Conservation (phyloP, 2,797 vertebrate genomes). For the Hipposideros larvatus region DNA sequence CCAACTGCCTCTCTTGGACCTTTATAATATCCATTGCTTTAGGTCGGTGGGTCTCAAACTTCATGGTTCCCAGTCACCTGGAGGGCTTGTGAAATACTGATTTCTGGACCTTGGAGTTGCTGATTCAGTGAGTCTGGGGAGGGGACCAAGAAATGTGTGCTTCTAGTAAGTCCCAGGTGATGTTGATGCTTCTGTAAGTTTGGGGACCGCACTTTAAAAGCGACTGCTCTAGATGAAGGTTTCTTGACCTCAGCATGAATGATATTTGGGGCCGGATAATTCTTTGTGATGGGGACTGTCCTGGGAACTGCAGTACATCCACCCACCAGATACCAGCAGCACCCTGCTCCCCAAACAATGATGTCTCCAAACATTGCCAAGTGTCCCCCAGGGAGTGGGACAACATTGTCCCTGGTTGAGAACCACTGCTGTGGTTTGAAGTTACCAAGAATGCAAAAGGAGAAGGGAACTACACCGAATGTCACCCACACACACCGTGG, state of each 20-base stretch:
- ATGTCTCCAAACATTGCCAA: background rate
- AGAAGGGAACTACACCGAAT: background rate
- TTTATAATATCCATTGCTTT: background rate
- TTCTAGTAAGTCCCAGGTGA: background rate
- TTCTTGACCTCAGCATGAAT: background rate
- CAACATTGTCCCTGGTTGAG: background rate
- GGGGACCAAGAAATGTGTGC: background rate
- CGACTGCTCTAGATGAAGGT: too few relatives aligned
- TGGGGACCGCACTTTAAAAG: background rate
- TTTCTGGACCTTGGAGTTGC: background rate
- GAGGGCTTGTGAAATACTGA: background rate
- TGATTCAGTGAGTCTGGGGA: background rate
- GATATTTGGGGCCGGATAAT: background rate
- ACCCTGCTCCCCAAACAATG: too few relatives aligned
- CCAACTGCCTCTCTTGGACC: fast-evolving
- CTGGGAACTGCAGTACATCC: background rate
- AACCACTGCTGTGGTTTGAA: background rate
- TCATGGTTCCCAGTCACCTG: background rate
- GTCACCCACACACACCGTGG: background rate
- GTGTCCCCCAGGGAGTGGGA: background rate
- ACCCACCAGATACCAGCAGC: background rate
- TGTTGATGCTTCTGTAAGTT: background rate
- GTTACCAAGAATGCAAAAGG: background rate
- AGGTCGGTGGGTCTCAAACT: background rate
- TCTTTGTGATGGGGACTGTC: background rate